Evolutionary conservation across 2,113 vertebrate species (phyloP).

Genomic region (Ailurus styani): DNA sequence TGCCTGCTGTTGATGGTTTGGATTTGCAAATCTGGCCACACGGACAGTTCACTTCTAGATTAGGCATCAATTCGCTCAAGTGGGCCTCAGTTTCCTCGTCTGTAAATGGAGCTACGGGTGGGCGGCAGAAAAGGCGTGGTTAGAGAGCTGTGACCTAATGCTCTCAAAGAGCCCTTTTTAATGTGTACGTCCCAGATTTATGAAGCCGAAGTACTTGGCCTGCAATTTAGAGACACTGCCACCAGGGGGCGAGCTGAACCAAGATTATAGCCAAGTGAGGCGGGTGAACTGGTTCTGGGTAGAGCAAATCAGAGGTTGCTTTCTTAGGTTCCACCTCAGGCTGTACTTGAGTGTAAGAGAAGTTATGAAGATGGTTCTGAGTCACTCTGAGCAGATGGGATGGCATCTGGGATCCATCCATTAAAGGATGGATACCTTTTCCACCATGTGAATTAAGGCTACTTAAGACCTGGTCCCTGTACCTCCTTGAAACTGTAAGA

Average conservation of each 20-base stretch:
- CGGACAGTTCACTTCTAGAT: neutral
- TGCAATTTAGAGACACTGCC: neutral
- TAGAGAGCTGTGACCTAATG: neutral
- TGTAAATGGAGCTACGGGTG: neutral
- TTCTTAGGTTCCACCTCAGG: neutral
- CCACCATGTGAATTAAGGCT: neutral
- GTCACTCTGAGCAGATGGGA: neutral
- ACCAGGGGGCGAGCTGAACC: neutral
- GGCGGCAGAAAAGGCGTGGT: neutral
- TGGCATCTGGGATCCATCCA: no score
- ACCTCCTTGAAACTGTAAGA: neutral
- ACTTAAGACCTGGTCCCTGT: neutral
- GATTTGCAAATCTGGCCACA: neutral
- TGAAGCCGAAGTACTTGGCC: neutral
- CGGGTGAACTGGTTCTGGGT: rapidly evolving
- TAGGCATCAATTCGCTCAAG: neutral
- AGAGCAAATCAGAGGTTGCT: no score
- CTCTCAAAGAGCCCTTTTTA: neutral
- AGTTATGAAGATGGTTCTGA: neutral
- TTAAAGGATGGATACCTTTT: neutral
- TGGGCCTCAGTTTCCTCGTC: neutral
- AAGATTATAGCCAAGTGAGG: neutral
- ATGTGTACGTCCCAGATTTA: rapidly evolving
- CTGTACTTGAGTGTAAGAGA: neutral
- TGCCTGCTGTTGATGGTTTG: neutral